A percentile compares a stretch with the other conserved stretches of the same genome.
These are phyloP conservation scores for Balanococcus diminutus DNA, from an alignment of 2,888 invertebrate species.

Conservation along the genomic window DNA sequence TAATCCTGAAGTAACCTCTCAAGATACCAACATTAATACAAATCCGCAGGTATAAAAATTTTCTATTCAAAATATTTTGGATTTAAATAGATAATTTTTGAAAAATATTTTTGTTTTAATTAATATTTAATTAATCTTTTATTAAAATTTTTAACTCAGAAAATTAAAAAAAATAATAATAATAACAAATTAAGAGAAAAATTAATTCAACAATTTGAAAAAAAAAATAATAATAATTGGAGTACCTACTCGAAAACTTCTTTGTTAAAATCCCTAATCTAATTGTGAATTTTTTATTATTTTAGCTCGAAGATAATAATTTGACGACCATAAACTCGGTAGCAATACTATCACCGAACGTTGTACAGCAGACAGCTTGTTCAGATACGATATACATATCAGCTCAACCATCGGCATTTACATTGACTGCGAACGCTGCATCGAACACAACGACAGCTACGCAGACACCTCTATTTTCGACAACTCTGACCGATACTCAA, in stretches of 20 bases:
- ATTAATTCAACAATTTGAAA: too few relatives aligned
- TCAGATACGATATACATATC: conserved; percentile 47
- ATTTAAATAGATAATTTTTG: too few relatives aligned
- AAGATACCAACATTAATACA: not conserved
- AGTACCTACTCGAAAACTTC: too few relatives aligned
- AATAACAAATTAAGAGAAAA: too few relatives aligned
- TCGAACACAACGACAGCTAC: conserved; percentile 47
- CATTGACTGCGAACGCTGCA: not conserved
- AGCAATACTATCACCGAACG: conserved; percentile 26
- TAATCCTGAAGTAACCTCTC: not conserved
- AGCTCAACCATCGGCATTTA: conserved; percentile 32
- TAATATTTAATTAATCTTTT: too few relatives aligned
- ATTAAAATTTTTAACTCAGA: too few relatives aligned
- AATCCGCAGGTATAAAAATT: not conserved
- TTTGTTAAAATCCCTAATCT: too few relatives aligned
- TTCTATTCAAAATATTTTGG: not conserved
- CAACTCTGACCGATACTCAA: conserved; percentile 38
- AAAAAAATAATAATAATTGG: too few relatives aligned
- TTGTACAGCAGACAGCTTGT: conserved; percentile 33
- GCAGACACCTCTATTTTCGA: conserved; percentile 37
- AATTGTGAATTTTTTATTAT: not conserved
- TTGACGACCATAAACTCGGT: conserved; percentile 32
- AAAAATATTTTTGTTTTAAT: too few relatives aligned
- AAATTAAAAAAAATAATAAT: too few relatives aligned
- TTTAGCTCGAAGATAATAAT: conserved; percentile 44